Percentiles rank a stretch among this genome's conserved stretches.
Evolutionary conservation across 1,140 invertebrate species (phyloP).

Genomic region (Drosophila tani): DNA sequence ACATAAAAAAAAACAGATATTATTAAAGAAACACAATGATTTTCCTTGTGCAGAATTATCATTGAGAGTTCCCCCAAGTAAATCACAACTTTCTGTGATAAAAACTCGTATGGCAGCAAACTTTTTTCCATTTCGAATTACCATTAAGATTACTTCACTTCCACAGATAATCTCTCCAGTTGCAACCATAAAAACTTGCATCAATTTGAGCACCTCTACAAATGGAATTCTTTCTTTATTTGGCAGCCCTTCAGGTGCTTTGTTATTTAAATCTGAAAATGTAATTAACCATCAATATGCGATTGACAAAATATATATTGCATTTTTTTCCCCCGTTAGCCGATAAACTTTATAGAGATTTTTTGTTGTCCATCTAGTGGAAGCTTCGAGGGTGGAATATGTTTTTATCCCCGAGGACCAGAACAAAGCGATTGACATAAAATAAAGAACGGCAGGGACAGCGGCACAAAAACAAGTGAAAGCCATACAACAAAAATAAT

Average conservation of each 20-base stretch:
- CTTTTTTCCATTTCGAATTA: slow-evolving; percentile 4
- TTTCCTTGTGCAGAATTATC: not conserved
- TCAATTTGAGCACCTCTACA: slow-evolving; percentile 27
- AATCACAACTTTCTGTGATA: slow-evolving; percentile 3
- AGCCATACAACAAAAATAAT: slow-evolving; percentile 13
- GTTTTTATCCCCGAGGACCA: slow-evolving; percentile 8
- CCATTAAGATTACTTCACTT: slow-evolving; percentile 24
- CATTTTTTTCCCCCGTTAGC: slow-evolving; percentile 14
- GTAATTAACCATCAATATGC: slow-evolving; percentile 55
- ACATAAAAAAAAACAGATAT: too few relatives aligned
- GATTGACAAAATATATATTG: slow-evolving; percentile 47
- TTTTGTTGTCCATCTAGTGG: slow-evolving; percentile 18
- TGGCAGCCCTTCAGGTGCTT: slow-evolving; percentile 9
- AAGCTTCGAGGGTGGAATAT: slow-evolving; percentile 1
- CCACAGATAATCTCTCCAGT: slow-evolving; percentile 29
- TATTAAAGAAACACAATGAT: not conserved
- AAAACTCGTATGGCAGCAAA: not conserved
- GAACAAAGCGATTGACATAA: slow-evolving; percentile 52
- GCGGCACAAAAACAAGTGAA: slow-evolving; percentile 26
- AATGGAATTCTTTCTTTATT: slow-evolving; percentile 10
- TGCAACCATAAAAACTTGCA: slow-evolving; percentile 47
- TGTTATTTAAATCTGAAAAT: slow-evolving; percentile 51
- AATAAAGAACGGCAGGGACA: slow-evolving; percentile 54
- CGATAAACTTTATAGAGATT: slow-evolving; percentile 8
- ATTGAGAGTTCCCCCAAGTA: not conserved